Percentiles rank a stretch among this genome's conserved stretches.
Evolutionary conservation across 2,888 invertebrate species (phyloP).

Genomic region (Prosapia bicincta): DNA sequence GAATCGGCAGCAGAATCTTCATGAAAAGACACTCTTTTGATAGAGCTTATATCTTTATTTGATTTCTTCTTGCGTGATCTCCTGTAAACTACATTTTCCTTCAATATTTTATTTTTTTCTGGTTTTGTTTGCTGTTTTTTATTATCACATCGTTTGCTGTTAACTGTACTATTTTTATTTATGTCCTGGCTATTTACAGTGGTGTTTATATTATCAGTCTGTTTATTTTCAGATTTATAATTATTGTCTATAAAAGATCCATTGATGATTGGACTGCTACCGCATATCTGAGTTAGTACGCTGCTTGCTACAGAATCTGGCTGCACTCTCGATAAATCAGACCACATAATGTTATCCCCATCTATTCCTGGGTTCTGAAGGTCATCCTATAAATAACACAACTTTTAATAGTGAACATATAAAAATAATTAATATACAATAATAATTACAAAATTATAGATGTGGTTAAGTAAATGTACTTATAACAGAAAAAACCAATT

Average conservation of each 20-base stretch:
- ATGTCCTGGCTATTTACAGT: neutral
- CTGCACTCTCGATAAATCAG: neutral
- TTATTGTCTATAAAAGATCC: neutral
- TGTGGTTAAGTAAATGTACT: too few species aligned
- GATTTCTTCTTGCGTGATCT: slow-evolving; percentile 24
- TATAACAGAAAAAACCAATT: too few species aligned
- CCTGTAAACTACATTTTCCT: slow-evolving; percentile 19
- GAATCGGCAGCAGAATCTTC: slow-evolving; percentile 24
- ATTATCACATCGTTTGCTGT: neutral
- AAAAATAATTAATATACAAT: too few species aligned
- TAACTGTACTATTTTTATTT: neutral
- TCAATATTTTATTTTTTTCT: neutral
- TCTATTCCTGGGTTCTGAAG: neutral
- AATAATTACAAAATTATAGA: too few species aligned
- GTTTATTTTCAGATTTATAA: neutral
- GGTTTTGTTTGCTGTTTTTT: neutral
- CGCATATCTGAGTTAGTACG: neutral
- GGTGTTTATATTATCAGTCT: neutral
- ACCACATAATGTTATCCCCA: slow-evolving; percentile 6
- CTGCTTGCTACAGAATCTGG: slow-evolving; percentile 11
- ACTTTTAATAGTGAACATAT: too few species aligned
- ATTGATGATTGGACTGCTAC: neutral
- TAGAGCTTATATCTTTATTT: neutral
- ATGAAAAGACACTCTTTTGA: slow-evolving; percentile 37
- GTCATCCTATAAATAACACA: slow-evolving; percentile 9